phyloP scores from a whole-genome alignment of 1,140 invertebrate species.

The Helicoverpa armigera region DNA sequence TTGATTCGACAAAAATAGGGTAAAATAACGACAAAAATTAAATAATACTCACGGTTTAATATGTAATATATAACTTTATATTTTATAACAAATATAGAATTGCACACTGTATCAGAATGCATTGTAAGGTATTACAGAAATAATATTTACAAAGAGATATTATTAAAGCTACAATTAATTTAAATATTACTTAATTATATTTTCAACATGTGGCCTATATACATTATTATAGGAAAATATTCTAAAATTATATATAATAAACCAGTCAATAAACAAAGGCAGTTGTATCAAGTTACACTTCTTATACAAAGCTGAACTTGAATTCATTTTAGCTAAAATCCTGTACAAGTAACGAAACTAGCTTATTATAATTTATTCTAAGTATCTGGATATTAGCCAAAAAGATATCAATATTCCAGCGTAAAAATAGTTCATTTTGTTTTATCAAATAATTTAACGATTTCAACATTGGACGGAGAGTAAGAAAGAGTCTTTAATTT shows the following conservation, averaged over 20 bases:
- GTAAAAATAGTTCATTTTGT: conserved; percentile 32
- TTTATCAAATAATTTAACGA: conserved; percentile 41
- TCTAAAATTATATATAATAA: conserved; percentile 66
- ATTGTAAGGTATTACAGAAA: conserved; percentile 68
- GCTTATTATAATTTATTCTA: conserved; percentile 38
- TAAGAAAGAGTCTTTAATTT: conserved; percentile 60
- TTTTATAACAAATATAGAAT: conserved; percentile 85
- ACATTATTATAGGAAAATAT: conserved; percentile 66
- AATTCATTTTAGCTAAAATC: conserved; percentile 44
- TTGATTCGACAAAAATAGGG: conserved; percentile 53
- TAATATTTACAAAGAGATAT: conserved; percentile 72
- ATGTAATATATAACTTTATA: conserved; percentile 78
- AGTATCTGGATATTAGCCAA: conserved; percentile 43
- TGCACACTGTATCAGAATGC: conserved; percentile 74
- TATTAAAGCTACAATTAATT: conserved; percentile 77
- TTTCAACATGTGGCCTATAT: conserved; percentile 71
- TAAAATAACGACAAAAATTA: conserved; percentile 47
- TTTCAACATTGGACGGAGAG: conserved; percentile 47
- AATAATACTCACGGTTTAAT: conserved; percentile 46
- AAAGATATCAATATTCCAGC: conserved; percentile 16
- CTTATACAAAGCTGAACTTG: conserved; percentile 31
- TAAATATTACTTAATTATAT: conserved; percentile 70
- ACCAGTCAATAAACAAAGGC: conserved; percentile 83
- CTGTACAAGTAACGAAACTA: conserved; percentile 31
- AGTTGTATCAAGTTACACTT: conserved; percentile 64